Conservation (phyloP, 2,797 vertebrate genomes). For the Anabacerthia variegaticeps region DNA sequence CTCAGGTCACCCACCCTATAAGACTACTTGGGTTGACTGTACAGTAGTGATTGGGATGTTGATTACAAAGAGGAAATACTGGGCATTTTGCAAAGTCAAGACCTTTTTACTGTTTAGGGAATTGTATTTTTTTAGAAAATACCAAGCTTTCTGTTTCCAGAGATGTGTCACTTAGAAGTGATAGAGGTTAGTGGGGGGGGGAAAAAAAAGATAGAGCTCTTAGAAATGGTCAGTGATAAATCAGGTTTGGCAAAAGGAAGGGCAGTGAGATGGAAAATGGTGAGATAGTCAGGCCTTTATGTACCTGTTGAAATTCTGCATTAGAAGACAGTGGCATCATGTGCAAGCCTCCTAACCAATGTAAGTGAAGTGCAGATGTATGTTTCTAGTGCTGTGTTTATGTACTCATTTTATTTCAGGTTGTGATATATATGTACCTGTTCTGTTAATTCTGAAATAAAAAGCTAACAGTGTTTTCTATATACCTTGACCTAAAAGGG, state of each 20-base stretch:
- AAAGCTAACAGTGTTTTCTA: neutral
- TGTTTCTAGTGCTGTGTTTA: neutral
- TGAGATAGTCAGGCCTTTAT: neutral
- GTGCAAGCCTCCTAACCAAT: neutral
- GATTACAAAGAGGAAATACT: neutral
- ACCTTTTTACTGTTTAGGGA: neutral
- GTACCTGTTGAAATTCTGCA: neutral
- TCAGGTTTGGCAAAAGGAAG: neutral
- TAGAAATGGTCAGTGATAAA: neutral
- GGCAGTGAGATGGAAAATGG: neutral
- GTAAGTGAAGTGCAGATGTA: neutral
- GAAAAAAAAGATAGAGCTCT: neutral
- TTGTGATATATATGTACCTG: neutral
- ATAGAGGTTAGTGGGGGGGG: neutral
- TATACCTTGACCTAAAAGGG: neutral
- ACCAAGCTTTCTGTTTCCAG: neutral
- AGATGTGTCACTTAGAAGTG: neutral
- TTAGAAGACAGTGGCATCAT: neutral
- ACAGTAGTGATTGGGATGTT: neutral
- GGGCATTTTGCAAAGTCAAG: neutral
- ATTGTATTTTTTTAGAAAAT: neutral
- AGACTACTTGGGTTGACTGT: neutral
- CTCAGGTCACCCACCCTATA: neutral
- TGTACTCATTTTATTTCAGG: neutral
- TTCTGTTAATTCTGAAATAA: neutral